phyloP scores from a whole-genome alignment of 2,113 vertebrate species.

The Tichodroma muraria region DNA sequence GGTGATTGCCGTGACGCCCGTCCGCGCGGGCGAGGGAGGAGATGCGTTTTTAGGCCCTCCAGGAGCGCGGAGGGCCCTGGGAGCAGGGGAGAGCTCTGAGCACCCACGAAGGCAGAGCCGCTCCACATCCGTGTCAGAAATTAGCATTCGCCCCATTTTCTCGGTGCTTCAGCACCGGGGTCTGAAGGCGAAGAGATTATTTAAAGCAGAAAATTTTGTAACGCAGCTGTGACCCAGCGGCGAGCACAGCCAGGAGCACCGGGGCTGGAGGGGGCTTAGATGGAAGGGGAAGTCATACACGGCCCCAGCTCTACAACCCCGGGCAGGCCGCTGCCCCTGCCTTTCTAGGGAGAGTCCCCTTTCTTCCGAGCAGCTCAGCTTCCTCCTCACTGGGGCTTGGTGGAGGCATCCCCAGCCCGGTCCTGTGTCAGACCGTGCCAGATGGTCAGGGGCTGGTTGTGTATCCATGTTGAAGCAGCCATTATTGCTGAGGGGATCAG shows the following conservation, averaged over 20 bases:
- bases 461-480: fast-evolving
- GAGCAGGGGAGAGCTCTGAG: not conserved
- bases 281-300: fast-evolving
- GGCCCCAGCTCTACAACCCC: not conserved
- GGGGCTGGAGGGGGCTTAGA: not conserved
- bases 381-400: not conserved
- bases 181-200: not conserved
- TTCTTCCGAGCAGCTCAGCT: not conserved
- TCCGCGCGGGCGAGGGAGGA: not conserved
- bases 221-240: not conserved
- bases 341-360: not conserved
- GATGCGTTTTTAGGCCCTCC: not conserved
- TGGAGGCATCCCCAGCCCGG: not conserved
- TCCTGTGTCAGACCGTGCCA: not conserved
- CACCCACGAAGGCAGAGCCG: not conserved
- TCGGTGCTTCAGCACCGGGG: not conserved
- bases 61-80: not conserved
- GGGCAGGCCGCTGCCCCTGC: not conserved
- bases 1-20: fast-evolving
- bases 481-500: not conserved
- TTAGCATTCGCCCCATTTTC: not conserved
- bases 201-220: not conserved
- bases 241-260: not conserved
- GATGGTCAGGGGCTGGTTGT: not conserved
- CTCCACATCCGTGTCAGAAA: not conserved